These are phyloP conservation scores for Drosophila bocqueti DNA, from an alignment of 1,140 invertebrate species.

Conservation along the genomic window DNA sequence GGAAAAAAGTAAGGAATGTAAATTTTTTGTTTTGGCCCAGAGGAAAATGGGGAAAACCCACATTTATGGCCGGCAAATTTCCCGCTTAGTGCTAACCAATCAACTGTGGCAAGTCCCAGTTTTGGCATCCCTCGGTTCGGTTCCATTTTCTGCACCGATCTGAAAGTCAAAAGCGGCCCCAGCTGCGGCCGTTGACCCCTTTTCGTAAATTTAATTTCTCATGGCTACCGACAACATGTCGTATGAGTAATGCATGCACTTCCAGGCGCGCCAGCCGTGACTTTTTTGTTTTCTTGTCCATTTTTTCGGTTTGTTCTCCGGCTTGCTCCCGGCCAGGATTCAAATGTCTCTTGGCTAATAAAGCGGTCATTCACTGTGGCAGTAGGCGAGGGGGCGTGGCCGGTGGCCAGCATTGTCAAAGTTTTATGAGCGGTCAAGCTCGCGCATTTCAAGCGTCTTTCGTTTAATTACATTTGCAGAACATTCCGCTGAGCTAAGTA, in stretches of 20 bases:
- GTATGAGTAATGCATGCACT: slow-evolving; percentile 53
- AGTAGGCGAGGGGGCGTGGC: not conserved
- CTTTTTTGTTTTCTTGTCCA: not conserved
- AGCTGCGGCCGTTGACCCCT: slow-evolving; percentile 9
- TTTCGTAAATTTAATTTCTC: slow-evolving; percentile 48
- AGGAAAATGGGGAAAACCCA: slow-evolving; percentile 31
- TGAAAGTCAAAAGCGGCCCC: not conserved
- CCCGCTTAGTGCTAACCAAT: slow-evolving; percentile 74
- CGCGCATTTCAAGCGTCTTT: slow-evolving; percentile 64
- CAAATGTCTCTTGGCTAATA: slow-evolving; percentile 35
- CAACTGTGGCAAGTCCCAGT: slow-evolving; percentile 57
- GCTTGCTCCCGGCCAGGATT: slow-evolving; percentile 10
- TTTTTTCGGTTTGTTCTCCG: not conserved
- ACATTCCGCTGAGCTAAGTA: slow-evolving; percentile 13
- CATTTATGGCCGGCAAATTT: slow-evolving; percentile 74
- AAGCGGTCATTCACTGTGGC: slow-evolving; percentile 24
- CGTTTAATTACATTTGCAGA: slow-evolving; percentile 60
- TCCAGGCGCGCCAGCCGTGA: slow-evolving; percentile 11
- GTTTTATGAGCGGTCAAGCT: slow-evolving; percentile 53
- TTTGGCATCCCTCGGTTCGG: not conserved
- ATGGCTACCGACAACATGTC: slow-evolving; percentile 45
- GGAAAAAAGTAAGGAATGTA: slow-evolving; percentile 43
- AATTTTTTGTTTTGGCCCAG: slow-evolving; percentile 25
- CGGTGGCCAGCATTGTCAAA: slow-evolving; percentile 47
- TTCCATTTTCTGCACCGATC: slow-evolving; percentile 17